These are phyloP conservation scores for Bombus terrestris DNA, from an alignment of 1,140 invertebrate genomes.

Conservation along the genomic window DNA sequence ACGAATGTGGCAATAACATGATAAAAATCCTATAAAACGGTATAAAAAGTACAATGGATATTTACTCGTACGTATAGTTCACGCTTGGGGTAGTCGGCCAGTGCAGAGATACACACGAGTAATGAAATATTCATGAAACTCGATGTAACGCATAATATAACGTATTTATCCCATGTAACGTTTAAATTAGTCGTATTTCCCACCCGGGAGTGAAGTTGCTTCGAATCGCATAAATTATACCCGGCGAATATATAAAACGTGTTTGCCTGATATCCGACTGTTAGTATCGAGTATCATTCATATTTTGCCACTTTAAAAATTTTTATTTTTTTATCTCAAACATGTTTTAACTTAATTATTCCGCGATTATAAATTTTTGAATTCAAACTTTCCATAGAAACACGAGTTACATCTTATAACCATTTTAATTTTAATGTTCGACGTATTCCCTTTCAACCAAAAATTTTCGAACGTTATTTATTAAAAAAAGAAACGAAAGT, in stretches of 20 bases:
- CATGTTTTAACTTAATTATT: neutral
- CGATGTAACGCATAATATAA: conserved; percentile 53
- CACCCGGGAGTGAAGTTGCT: conserved; percentile 1
- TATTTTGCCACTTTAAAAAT: neutral
- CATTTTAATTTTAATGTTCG: neutral
- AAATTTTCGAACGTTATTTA: neutral
- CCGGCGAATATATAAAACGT: neutral
- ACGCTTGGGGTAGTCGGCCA: conserved; percentile 5
- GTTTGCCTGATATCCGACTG: neutral
- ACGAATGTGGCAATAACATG: conserved; percentile 2
- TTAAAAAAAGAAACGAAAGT: neutral
- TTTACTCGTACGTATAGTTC: conserved; percentile 10
- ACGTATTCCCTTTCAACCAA: neutral
- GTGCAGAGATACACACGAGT: conserved; percentile 14
- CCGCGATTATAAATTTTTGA: too few species aligned
- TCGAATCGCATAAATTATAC: conserved; percentile 28
- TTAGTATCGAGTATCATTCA: neutral
- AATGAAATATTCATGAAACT: conserved; percentile 56
- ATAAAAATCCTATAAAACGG: conserved; percentile 9
- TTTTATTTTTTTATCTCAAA: neutral
- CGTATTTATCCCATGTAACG: conserved; percentile 45
- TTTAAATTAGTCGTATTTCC: conserved; percentile 47
- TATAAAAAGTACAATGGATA: conserved; percentile 19
- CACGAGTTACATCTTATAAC: too few species aligned
- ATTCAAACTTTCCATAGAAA: neutral